Evolutionary conservation across 1,140 invertebrate species (phyloP).

Genomic region (Phthorimaea operculella): DNA sequence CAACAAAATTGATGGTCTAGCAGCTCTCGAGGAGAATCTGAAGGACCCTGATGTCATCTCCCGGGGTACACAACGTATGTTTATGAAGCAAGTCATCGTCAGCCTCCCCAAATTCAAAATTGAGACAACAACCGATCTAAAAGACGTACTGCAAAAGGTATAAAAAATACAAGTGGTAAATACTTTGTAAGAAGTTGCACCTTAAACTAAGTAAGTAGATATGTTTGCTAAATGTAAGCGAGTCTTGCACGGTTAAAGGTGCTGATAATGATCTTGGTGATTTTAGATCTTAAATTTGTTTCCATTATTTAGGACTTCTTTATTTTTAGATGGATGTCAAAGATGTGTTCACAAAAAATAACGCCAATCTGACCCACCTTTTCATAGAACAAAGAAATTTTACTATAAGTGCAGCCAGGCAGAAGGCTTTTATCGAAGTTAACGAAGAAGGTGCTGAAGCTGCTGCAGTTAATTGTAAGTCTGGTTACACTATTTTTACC

Average conservation of each 20-base stretch:
- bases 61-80: conserved; percentile 23
- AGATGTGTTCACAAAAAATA: conserved; percentile 25
- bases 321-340: conserved; percentile 37
- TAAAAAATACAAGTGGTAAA: conserved; percentile 10
- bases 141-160: conserved; percentile 37
- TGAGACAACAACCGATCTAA: conserved; percentile 47
- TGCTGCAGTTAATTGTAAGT: conserved; percentile 47
- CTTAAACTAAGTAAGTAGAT: no score
- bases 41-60: conserved; percentile 28
- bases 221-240: no score
- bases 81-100: conserved; percentile 30
- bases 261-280: no score
- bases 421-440: conserved; percentile 55
- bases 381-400: conserved; percentile 23
- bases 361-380: conserved; percentile 35
- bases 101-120: conserved; percentile 52
- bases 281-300: no score
- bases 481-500: not conserved
- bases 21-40: conserved; percentile 34
- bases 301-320: not conserved
- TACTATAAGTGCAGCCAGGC: conserved; percentile 36
- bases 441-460: conserved; percentile 53
- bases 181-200: no score
- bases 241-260: no score
- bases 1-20: conserved; percentile 39